Evolutionary conservation across 2,113 vertebrate genomes (phyloP).

Genomic region (Odocoileus virginianus): DNA sequence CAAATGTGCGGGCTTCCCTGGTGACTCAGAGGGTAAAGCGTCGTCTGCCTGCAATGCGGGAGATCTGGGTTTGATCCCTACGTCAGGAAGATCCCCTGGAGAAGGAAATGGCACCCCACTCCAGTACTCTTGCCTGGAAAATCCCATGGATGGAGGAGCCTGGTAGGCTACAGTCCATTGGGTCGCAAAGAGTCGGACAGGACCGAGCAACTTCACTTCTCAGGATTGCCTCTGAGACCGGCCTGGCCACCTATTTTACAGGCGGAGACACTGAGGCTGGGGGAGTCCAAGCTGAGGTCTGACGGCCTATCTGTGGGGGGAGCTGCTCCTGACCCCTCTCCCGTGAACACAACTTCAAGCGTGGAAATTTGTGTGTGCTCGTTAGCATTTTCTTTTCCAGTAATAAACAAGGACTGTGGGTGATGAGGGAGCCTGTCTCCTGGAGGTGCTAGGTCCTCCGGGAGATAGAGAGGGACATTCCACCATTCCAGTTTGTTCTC

Average conservation of each 20-base stretch:
- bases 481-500: fast-evolving
- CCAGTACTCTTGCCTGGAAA: neutral
- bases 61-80: neutral
- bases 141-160: neutral
- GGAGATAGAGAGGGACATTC: neutral
- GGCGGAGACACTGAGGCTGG: neutral
- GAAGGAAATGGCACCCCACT: neutral
- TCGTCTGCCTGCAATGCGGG: neutral
- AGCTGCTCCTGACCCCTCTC: neutral
- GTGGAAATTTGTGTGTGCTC: neutral
- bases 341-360: neutral
- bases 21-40: neutral
- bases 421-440: neutral
- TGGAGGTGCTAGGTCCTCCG: fast-evolving
- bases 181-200: neutral
- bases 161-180: neutral
- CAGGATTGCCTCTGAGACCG: neutral
- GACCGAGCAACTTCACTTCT: neutral
- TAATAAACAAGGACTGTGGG: neutral
- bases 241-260: too few relatives aligned
- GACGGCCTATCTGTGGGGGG: neutral
- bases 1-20: neutral
- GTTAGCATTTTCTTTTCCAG: neutral
- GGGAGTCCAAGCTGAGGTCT: neutral
- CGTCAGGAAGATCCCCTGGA: neutral